Base-by-base conservation (phyloP, 2,888 invertebrate genomes). In the Heliconius charithonia region DNA sequence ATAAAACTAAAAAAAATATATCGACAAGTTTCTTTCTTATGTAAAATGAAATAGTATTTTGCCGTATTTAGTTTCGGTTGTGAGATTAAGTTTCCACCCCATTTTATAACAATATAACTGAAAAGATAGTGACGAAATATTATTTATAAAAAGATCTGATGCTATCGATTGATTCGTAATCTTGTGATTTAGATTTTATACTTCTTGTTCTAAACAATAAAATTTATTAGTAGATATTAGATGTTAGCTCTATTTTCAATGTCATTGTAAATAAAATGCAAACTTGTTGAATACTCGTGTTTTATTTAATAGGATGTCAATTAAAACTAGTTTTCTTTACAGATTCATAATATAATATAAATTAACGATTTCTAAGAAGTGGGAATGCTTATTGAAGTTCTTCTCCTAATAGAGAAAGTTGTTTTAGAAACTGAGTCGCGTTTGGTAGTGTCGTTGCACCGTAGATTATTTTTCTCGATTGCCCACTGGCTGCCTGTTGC, bases 371-470 rank as follows among this genome's bases (percentile, higher is more conserved):
- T 73, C 62, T 45, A 75, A 62, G 79, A 59, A 72, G 72, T 51
- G 78, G 91, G 93, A 93, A 93, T 92, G 93, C 91, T 92, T 88
- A 93, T 84, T 96, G 95, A 82, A 97, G 96, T 90, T 97, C 97
- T 87, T 97, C 96, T 69, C 97, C 97, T 82, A 97, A 91, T 45
- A 97, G 95, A n/a, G 97, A 97, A 51, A 98, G 95, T 93, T 99
- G 99, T 91, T 98, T 98, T 81, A 99, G 95, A 93, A 99, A 99
- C 89, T 99, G 98, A 84, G 97, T 96, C 10, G 99, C 98, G 94
- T 98, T 99, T 83, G 97, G 97, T 81, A 99, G 95, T 67, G 99
- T 98, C 45, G 99, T 98, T 80, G 98, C 97, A 63, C 99, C 99
- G 90, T 99, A 99, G 77, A 98, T 97, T 81, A 99, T 97, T 88